Base-by-base conservation (phyloP, 2,113 vertebrate genomes). In the Larimichthys crocea region DNA sequence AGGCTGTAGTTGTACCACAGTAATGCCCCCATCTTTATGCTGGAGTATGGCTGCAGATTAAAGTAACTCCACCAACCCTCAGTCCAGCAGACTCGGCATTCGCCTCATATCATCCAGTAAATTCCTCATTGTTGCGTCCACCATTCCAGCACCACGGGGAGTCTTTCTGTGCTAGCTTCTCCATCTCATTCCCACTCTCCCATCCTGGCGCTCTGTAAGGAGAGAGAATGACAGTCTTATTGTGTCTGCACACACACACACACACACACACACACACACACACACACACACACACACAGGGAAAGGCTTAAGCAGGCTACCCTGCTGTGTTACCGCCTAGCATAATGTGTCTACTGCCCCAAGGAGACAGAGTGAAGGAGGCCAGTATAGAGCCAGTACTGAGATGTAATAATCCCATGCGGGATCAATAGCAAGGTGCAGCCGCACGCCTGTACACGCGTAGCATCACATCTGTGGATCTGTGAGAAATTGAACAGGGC, bases 21-120 rank as follows among this genome's bases (percentile, higher is more conserved):
- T 98, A 97, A 98, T 97, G 94, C 96, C 94, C 83, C 95, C 93
- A 97, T 97, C 96, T 96, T 89, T 95, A 97, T 99, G 96, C 97
- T 89, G 95, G 95, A 95, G 95, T 96, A 95, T 88, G 92, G 40
- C 95, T 94, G 95, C 97, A 96, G 97, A 97, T 99, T 98, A 97
- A 79, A 86, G 86, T 85, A 88, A 91, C 91, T 86, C 92, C 87
- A 60, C 80, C 81, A 92, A 94, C 94, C 94, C 94, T 93, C 87
- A 83, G 79, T 74, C 87, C 64, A 84, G 90, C 94, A 86, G 94
- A 92, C 87, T 92, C 95, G 93, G 91, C 77, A 59, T 94, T 92
- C 89, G 94, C 90, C 91, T 94, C 93, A 89, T 77, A 82, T 88
- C 86, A 78, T 84, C 80, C 65, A n/a, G 81, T 91, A 94, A 93